Evolutionary conservation across 2,797 vertebrate species (phyloP).

Genomic region (Eupleurogrammus muticus): DNA sequence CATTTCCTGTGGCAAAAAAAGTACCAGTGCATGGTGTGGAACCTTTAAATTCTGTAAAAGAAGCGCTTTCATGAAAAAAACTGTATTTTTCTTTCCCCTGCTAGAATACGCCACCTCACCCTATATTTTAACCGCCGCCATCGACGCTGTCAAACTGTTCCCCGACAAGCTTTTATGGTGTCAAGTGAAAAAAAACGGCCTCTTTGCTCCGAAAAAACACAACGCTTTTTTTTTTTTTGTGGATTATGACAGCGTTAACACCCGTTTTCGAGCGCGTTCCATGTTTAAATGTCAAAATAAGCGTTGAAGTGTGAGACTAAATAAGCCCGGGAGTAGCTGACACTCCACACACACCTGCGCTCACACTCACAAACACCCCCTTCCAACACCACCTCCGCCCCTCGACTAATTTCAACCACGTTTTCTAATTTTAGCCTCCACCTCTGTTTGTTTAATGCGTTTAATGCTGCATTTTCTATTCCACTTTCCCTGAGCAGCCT

Average conservation of each 20-base stretch:
- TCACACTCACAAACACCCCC: neutral
- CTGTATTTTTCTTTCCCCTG: neutral
- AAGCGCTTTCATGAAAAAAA: neutral
- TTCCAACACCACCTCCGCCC: neutral
- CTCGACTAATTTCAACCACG: slow-evolving; percentile 7
- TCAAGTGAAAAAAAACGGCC: slow-evolving; percentile 25
- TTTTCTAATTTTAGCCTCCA: slow-evolving; percentile 28
- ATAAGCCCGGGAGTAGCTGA: neutral
- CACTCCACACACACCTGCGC: neutral
- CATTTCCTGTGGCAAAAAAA: neutral
- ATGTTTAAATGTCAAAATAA: slow-evolving; percentile 16
- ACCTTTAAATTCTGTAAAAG: neutral
- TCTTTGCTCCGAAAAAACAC: slow-evolving; percentile 18
- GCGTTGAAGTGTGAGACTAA: neutral
- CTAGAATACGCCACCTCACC: neutral
- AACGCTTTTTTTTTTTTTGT: neutral
- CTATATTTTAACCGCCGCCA: slow-evolving; percentile 8
- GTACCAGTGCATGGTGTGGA: neutral
- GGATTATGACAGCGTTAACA: neutral
- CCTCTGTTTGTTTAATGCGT: slow-evolving; percentile 30
- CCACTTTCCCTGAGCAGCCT: neutral
- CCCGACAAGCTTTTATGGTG: slow-evolving; percentile 26
- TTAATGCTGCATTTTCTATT: slow-evolving; percentile 21
- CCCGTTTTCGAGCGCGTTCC: neutral
- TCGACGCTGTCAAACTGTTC: slow-evolving; percentile 17